Evolutionary conservation across 2,113 vertebrate genomes (phyloP).

Genomic region (Neotoma lepida): DNA sequence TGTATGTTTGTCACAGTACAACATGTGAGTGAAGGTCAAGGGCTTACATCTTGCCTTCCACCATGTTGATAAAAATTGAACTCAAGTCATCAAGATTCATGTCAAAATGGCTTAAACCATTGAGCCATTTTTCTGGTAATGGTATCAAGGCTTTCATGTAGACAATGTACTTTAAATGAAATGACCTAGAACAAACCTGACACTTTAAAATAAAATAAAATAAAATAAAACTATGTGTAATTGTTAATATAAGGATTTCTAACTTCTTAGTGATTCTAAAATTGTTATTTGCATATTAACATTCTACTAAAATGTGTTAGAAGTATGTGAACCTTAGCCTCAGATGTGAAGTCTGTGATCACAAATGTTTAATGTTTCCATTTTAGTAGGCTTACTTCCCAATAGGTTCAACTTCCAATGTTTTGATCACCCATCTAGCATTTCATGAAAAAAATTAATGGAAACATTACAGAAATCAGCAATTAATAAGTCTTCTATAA

Average conservation of each 20-base stretch:
- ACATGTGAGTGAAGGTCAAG: no score
- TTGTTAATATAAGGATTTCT: not conserved
- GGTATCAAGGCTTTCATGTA: not conserved
- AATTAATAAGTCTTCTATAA: not conserved
- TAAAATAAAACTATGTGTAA: not conserved
- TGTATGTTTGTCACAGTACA: not conserved
- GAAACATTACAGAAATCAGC: not conserved
- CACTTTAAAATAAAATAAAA: slow-evolving; percentile 31
- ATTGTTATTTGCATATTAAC: not conserved
- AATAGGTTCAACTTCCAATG: not conserved
- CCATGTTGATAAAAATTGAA: not conserved
- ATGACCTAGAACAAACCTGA: not conserved
- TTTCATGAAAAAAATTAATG: not conserved
- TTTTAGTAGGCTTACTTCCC: not conserved
- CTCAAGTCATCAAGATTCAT: not conserved
- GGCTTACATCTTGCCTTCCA: not conserved
- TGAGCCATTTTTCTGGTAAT: not conserved
- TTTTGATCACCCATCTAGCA: not conserved
- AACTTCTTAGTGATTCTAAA: not conserved
- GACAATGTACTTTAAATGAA: slow-evolving; percentile 28
- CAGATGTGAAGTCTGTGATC: not conserved
- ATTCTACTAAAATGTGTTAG: not conserved
- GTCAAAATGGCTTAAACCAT: not conserved
- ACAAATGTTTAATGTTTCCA: not conserved
- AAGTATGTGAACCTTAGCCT: not conserved